Evolutionary conservation across 2,888 invertebrate species (phyloP).

Genomic region (Tethea ocularis): DNA sequence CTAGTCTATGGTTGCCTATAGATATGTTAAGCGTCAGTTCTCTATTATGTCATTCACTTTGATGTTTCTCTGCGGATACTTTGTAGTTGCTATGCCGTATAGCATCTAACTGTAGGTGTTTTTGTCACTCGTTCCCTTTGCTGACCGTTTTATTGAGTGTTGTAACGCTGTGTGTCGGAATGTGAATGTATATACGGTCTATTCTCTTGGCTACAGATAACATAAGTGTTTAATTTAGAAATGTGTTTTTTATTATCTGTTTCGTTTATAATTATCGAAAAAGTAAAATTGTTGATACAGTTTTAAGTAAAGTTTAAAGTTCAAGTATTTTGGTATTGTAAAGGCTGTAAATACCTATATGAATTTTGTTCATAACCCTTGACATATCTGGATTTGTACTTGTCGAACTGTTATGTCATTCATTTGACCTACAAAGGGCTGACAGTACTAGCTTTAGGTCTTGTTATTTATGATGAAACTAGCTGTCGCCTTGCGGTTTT

Average conservation of each 20-base stretch:
- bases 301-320: neutral
- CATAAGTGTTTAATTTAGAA: neutral
- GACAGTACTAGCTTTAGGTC: neutral
- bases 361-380: neutral
- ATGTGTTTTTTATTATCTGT: neutral
- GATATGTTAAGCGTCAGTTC: slow-evolving; percentile 44
- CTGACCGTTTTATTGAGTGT: slow-evolving; percentile 4
- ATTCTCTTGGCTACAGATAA: neutral
- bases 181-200: neutral
- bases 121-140: slow-evolving; percentile 4
- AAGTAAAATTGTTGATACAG: neutral
- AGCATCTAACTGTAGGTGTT: neutral
- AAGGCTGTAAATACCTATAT: neutral
- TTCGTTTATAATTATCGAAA: neutral
- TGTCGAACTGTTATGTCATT: neutral
- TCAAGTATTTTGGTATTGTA: neutral
- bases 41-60: slow-evolving; percentile 81
- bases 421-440: neutral
- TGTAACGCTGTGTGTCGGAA: slow-evolving; percentile 3
- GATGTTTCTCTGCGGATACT: slow-evolving; percentile 57
- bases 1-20: slow-evolving; percentile 28
- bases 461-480: slow-evolving; percentile 2
- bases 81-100: slow-evolving; percentile 36
- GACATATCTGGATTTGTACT: neutral
- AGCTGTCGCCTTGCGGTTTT: neutral